These are phyloP conservation scores for Leptodirus hochenwartii DNA, from an alignment of 2,888 invertebrate genomes.

Conservation along the genomic window DNA sequence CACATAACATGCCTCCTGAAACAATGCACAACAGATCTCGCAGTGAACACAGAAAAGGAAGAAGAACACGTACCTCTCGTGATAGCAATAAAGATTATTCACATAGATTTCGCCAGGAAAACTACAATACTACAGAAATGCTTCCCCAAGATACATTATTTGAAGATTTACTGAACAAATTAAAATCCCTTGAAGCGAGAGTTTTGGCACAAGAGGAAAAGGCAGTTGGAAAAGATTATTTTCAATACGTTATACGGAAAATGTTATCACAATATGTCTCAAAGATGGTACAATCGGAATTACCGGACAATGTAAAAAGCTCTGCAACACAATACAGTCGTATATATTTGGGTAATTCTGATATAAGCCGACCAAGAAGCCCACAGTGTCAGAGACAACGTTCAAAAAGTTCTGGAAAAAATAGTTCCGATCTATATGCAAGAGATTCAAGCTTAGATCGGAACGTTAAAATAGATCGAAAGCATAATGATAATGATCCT, in stretches of 20 bases:
- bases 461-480: no score
- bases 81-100: neutral
- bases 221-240: slow-evolving; percentile 24
- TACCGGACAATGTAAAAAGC: neutral
- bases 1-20: slow-evolving; percentile 9
- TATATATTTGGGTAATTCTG: slow-evolving; percentile 5
- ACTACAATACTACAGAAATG: neutral
- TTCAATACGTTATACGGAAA: slow-evolving; percentile 24
- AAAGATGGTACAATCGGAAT: slow-evolving; percentile 9
- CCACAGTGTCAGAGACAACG: neutral
- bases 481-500: no score
- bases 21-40: neutral
- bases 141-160: neutral
- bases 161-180: slow-evolving; percentile 8
- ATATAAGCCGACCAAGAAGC: slow-evolving; percentile 11
- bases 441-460: no score
- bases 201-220: slow-evolving; percentile 21
- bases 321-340: slow-evolving; percentile 4
- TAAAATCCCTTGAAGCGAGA: slow-evolving; percentile 18
- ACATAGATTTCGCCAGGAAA: slow-evolving; percentile 2
- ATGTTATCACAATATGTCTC: slow-evolving; percentile 16
- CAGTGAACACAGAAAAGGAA: no score
- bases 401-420: no score
- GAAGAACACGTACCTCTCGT: no score
- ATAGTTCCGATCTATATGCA: no score